phyloP scores from a whole-genome alignment of 2,888 invertebrate species.

The Cinara cedri region DNA sequence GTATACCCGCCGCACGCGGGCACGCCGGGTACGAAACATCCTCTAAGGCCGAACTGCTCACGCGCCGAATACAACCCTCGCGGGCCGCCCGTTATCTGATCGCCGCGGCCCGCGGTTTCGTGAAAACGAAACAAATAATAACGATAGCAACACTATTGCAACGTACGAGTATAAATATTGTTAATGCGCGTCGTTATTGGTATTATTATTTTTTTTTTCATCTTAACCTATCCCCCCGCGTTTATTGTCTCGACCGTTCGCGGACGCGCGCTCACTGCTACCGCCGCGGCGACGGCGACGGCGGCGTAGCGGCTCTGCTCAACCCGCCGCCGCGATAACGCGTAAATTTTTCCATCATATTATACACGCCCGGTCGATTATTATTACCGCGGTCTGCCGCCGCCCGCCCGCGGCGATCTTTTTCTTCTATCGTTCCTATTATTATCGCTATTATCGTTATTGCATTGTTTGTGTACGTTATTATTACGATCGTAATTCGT shows the following conservation, averaged over 20 bases:
- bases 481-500: too few relatives aligned
- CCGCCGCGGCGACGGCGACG: too few relatives aligned
- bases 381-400: not conserved
- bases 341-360: too few relatives aligned
- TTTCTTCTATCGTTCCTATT: too few relatives aligned
- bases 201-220: constrained; percentile 36
- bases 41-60: constrained; percentile 52
- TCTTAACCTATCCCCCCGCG: not conserved
- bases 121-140: constrained; percentile 18
- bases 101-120: constrained; percentile 31
- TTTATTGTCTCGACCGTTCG: constrained; percentile 48
- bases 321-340: too few relatives aligned
- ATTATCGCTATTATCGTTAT: too few relatives aligned
- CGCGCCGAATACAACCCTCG: constrained; percentile 50
- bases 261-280: too few relatives aligned
- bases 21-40: constrained; percentile 23
- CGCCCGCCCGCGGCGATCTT: constrained; percentile 39
- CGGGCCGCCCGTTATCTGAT: constrained; percentile 38
- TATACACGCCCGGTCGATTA: constrained; percentile 10
- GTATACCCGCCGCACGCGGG: not conserved
- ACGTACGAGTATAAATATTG: not conserved
- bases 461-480: constrained; percentile 8
- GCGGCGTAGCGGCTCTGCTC: too few relatives aligned
- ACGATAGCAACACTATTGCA: too few relatives aligned
- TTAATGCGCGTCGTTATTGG: constrained; percentile 31